These are phyloP conservation scores for Leucoma salicis DNA, from an alignment of 2,888 invertebrate genomes.

Conservation along the genomic window DNA sequence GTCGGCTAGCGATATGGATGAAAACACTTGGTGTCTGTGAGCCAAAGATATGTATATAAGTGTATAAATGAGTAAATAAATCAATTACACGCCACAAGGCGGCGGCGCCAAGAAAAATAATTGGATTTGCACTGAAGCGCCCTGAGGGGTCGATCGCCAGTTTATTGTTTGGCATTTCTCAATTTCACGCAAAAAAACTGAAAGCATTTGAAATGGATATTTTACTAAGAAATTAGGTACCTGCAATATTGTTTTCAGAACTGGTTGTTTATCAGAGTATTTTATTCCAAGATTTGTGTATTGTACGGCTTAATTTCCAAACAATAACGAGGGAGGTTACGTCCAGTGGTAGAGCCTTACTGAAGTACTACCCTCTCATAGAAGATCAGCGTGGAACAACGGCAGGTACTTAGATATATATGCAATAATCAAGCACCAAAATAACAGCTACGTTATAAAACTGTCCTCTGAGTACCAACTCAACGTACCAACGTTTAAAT, in stretches of 20 bases:
- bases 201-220: constrained; percentile 43
- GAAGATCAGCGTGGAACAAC: no score
- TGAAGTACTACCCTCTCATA: no score
- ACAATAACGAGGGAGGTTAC: no score
- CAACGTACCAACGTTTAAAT: no score
- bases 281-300: not conserved
- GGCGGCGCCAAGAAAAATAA: constrained; percentile 65
- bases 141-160: constrained; percentile 59
- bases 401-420: no score
- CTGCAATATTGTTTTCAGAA: constrained; percentile 7
- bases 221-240: constrained; percentile 30
- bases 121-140: constrained; percentile 69
- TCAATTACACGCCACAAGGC: constrained; percentile 69
- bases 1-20: no score
- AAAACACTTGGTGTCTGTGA: constrained; percentile 42
- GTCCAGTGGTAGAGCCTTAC: no score
- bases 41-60: constrained; percentile 48
- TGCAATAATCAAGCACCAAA: no score
- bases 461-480: no score
- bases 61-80: constrained; percentile 72
- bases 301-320: no score
- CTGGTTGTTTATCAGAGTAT: not conserved
- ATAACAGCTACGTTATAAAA: no score
- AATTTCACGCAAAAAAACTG: constrained; percentile 47
- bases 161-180: constrained; percentile 63